Evolutionary conservation across 2,113 vertebrate species (phyloP).

Genomic region (Cyphomyrus plagiostoma): DNA sequence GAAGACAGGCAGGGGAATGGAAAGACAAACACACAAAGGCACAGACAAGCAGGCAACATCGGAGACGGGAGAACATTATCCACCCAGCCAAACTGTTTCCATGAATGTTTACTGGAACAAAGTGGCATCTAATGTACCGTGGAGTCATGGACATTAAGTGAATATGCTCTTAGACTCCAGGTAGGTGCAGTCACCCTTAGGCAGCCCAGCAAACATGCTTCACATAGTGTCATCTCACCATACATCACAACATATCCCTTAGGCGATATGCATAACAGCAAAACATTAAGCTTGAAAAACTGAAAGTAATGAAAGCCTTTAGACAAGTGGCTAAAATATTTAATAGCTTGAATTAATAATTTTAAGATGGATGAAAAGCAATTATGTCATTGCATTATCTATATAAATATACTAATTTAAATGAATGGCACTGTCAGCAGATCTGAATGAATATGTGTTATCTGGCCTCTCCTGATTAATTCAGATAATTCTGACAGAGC

Average conservation of each 20-base stretch:
- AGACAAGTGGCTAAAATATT: not conserved
- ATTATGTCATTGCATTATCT: not conserved
- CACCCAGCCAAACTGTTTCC: not conserved
- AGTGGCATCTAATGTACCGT: not conserved
- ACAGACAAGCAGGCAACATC: not conserved
- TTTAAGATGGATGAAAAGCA: not conserved
- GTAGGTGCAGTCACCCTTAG: not conserved
- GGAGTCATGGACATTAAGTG: not conserved
- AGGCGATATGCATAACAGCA: not conserved
- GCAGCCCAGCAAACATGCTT: not conserved
- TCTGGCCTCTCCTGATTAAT: not conserved
- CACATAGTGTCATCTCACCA: not conserved
- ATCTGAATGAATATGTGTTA: not conserved
- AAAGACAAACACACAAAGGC: not conserved
- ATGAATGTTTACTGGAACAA: not conserved
- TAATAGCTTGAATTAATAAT: not conserved
- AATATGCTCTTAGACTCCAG: not conserved
- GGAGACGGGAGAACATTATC: not conserved
- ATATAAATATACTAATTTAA: not conserved
- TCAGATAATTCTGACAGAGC: not conserved
- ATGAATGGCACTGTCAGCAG: not conserved
- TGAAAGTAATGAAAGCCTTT: not conserved
- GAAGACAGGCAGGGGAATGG: not conserved
- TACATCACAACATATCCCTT: not conserved
- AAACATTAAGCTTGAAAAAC: not conserved